phyloP scores from a whole-genome alignment of 1,140 invertebrate species.

The Steinernema khuongi region DNA sequence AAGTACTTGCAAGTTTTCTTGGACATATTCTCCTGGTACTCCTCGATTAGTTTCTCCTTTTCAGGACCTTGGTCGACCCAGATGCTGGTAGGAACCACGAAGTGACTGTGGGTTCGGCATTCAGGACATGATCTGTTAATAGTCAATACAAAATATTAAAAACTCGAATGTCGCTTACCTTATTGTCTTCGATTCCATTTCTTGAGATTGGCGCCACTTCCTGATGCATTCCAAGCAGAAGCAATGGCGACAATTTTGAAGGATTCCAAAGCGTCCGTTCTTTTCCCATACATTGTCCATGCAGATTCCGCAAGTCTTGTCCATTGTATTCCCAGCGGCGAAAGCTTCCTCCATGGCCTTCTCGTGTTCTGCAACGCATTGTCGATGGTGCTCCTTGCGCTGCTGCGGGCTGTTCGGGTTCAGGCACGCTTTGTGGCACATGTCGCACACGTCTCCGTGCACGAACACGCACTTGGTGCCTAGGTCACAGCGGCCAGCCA shows the following conservation, averaged over 20 bases:
- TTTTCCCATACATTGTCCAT: conserved; percentile 78
- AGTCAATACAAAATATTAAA: background rate
- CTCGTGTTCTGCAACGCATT: conserved; percentile 55
- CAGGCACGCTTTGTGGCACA: conserved; percentile 70
- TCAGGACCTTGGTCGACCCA: conserved; percentile 81
- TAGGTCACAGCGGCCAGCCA: background rate
- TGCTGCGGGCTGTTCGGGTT: conserved; percentile 72
- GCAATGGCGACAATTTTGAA: conserved; percentile 80
- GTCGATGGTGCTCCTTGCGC: conserved; percentile 66
- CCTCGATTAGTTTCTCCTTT: conserved; percentile 74
- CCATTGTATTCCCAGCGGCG: conserved; percentile 72
- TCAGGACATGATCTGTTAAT: conserved; percentile 73
- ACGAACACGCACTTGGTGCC: conserved; percentile 66
- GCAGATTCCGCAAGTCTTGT: conserved; percentile 80
- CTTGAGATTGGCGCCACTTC: conserved; percentile 68
- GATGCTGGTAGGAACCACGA: conserved; percentile 77
- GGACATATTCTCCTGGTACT: conserved; percentile 64
- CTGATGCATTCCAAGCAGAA: conserved; percentile 81
- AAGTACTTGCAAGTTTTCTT: conserved; percentile 81
- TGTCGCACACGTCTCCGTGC: conserved; percentile 75
- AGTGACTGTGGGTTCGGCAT: conserved; percentile 77
- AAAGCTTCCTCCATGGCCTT: conserved; percentile 80
- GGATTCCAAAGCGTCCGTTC: conserved; percentile 75
- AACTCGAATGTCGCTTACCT: conserved; percentile 54
- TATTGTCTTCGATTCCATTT: conserved; percentile 76